Conservation (phyloP, 2,113 vertebrate species). For the Phylloscopus whistleri region DNA sequence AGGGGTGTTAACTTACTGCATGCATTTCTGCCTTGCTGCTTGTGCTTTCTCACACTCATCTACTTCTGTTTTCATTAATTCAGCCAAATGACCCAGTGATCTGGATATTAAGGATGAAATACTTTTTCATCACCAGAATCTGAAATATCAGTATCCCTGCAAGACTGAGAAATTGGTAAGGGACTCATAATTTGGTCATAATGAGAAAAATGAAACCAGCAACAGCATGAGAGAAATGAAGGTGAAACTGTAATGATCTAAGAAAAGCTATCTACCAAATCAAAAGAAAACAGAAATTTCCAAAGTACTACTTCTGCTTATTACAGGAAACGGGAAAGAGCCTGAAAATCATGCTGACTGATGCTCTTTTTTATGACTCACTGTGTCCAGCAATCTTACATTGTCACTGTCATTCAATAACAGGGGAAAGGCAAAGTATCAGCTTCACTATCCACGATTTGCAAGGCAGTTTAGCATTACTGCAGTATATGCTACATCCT, state of each 20-base stretch:
- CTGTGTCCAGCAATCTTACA: background rate
- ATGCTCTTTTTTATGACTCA: background rate
- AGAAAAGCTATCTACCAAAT: background rate
- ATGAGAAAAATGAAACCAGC: background rate
- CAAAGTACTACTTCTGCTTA: background rate
- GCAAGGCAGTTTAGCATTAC: background rate
- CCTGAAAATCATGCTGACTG: background rate
- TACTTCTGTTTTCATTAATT: background rate
- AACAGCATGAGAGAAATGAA: background rate
- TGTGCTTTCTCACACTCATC: background rate
- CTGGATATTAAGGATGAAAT: background rate
- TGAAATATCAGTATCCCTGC: background rate
- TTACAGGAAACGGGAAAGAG: background rate
- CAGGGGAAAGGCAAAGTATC: background rate
- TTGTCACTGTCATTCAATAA: background rate
- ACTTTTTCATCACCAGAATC: background rate
- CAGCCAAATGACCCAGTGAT: background rate
- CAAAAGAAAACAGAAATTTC: background rate
- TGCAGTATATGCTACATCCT: background rate
- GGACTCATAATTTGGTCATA: background rate
- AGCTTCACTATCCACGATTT: accelerated
- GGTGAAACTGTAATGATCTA: background rate
- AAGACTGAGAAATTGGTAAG: background rate
- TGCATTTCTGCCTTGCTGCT: background rate
- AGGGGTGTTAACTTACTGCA: background rate